phyloP scores from a whole-genome alignment of 2,888 invertebrate species.

The Erpobdella octoculata region DNA sequence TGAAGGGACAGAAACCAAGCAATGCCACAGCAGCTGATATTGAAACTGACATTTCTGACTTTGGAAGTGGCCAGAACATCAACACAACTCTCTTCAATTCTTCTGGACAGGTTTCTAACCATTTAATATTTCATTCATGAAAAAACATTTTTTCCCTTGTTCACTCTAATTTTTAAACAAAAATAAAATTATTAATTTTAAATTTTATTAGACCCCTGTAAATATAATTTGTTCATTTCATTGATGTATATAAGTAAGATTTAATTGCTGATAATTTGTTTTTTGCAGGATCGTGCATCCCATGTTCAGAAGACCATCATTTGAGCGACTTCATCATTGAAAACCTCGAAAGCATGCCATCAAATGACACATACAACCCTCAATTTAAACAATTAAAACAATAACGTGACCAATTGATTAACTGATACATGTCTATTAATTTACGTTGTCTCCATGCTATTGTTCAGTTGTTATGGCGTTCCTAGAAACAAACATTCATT shows the following conservation, averaged over 20 bases:
- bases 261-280: not conserved
- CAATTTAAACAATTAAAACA: too few species aligned
- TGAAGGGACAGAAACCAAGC: slow-evolving; percentile 25
- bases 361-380: too few species aligned
- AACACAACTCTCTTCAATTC: slow-evolving; percentile 54
- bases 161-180: too few species aligned
- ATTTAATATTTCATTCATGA: too few species aligned
- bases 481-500: too few species aligned
- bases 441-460: too few species aligned
- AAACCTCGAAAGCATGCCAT: too few species aligned
- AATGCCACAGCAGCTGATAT: slow-evolving; percentile 34
- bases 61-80: slow-evolving; percentile 55
- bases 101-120: slow-evolving; percentile 53
- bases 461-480: too few species aligned
- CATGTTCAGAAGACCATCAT: slow-evolving; percentile 23
- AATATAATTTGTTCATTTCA: not conserved
- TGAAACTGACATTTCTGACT: slow-evolving; percentile 32
- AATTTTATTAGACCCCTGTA: not conserved
- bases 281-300: slow-evolving; percentile 21
- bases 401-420: too few species aligned
- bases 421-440: too few species aligned
- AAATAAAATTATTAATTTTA: not conserved
- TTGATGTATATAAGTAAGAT: too few species aligned
- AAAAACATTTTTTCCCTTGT: too few species aligned
- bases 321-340: not conserved